Conservation (phyloP, 1,140 invertebrate species). For the Drosophila aff. region DNA sequence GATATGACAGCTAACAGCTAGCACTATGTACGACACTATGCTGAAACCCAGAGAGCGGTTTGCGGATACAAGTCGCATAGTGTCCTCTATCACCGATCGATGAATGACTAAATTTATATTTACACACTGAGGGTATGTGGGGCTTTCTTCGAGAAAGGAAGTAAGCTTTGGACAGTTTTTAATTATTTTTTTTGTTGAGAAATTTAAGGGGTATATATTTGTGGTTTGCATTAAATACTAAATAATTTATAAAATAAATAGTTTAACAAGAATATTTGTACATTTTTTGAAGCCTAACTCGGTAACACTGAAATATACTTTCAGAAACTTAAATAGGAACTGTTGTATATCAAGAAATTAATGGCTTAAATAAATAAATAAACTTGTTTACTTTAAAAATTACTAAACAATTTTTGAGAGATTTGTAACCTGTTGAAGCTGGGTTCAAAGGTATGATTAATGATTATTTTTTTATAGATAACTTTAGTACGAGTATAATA, state of each 20-base stretch:
- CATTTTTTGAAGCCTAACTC: no score
- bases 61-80: slow-evolving; percentile 28
- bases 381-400: no score
- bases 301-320: no score
- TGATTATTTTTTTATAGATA: no score
- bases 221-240: background rate
- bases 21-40: slow-evolving; percentile 45
- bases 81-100: slow-evolving; percentile 56
- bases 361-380: no score
- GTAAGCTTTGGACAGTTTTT: slow-evolving; percentile 1
- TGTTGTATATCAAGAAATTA: no score
- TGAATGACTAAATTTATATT: slow-evolving; percentile 35
- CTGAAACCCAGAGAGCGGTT: slow-evolving; percentile 3
- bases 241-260: background rate
- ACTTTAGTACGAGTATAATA: no score
- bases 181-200: background rate
- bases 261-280: background rate
- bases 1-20: slow-evolving; percentile 67
- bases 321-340: no score
- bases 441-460: no score
- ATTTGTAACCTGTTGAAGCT: no score
- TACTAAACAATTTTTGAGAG: background rate
- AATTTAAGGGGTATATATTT: background rate
- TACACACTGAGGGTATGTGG: slow-evolving; percentile 2
- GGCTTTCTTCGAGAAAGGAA: background rate